These are phyloP conservation scores for Epicampocera succincta DNA, from an alignment of 2,888 invertebrate genomes.

Conservation along the genomic window DNA sequence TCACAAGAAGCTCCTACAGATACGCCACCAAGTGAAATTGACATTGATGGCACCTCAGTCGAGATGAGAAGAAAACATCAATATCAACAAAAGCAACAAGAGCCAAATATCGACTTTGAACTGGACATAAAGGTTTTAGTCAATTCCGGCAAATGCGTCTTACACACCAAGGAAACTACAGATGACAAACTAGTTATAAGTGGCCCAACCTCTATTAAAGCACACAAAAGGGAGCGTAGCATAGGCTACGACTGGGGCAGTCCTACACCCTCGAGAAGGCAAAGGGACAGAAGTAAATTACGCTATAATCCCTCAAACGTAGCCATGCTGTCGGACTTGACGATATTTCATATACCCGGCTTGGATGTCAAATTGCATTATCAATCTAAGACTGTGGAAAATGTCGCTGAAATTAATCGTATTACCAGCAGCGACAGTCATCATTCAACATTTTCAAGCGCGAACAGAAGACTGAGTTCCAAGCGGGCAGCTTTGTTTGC, in stretches of 20 bases:
- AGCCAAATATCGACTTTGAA: conserved; percentile 97
- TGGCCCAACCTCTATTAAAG: conserved; percentile 74
- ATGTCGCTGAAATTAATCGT: conserved; percentile 77
- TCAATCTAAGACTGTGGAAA: conserved; percentile 87
- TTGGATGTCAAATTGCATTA: conserved; percentile 94
- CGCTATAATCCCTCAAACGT: conserved; percentile 80
- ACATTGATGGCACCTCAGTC: conserved; percentile 86
- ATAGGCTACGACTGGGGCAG: conserved; percentile 82
- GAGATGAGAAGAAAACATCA: conserved; percentile 84
- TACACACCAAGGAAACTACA: conserved; percentile 92
- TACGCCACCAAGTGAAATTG: conserved; percentile 82
- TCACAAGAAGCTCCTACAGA: conserved; percentile 73
- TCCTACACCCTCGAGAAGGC: conserved; percentile 82
- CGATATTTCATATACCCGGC: conserved; percentile 95
- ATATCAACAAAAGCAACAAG: conserved; percentile 82
- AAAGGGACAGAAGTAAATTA: conserved; percentile 81
- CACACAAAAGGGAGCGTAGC: conserved; percentile 80
- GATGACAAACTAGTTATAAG: conserved; percentile 84
- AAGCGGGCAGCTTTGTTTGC: conserved; percentile 96
- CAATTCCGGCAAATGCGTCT: conserved; percentile 97
- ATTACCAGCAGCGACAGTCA: conserved; percentile 76
- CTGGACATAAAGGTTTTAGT: conserved; percentile 97
- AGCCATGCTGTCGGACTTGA: conserved; percentile 87
- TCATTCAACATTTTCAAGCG: conserved; percentile 68
- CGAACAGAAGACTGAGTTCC: conserved; percentile 84